Evolutionary conservation across 2,113 vertebrate species (phyloP), one percentile per base, ranked within the genome.

Genomic region (Echinops telfairi): DNA sequence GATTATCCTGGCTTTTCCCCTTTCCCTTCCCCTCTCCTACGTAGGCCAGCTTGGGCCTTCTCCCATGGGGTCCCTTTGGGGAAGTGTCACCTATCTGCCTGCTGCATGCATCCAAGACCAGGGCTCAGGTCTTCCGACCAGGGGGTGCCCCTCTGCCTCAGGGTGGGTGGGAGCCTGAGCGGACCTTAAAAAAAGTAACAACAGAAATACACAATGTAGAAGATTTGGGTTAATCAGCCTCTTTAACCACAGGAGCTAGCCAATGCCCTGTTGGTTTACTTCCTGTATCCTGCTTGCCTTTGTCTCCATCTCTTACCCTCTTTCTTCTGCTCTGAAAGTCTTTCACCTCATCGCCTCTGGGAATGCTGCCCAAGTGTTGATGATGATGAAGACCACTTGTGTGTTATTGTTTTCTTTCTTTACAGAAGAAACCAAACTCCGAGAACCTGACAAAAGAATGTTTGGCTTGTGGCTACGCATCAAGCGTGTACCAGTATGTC

Each of bases 1-100:
- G 47, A 14, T 53, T 53, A 40, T 97, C 93, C 47, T 70, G 78
- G 83, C 92, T 93, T 98, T 96, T 92, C 84, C 64, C 40, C 92
- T 88, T 93, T 90, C 70, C 90, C 95, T 95, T 96, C 71, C 57
- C 47, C 91, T 93, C 58, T 92, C 27, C 29, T 95, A 5, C 40
- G 2, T 89, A 62, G 96, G 85, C 84, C 87, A 84, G 47, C 83
- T 62, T 95, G 82, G 93, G 89, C 95, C 85, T 84, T 88, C 20
- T 91, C 27, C 43, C 64, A 0, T 33, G 40, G 77, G 81, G 40
- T 60, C 75, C 83, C 68, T 47, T 9, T 91, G 62, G 70, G 78
- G 93, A 92, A 92, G 88, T 3, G 80, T 0, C 0, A 27, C 25
- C 70, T 87, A 66, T 78, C 84, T 12, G 36, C 64, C 70, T 89